Evolutionary conservation across 2,888 invertebrate genomes (phyloP), one percentile per base, ranked within the genome.

Genomic region (Dasysyrphus tricinctus): DNA sequence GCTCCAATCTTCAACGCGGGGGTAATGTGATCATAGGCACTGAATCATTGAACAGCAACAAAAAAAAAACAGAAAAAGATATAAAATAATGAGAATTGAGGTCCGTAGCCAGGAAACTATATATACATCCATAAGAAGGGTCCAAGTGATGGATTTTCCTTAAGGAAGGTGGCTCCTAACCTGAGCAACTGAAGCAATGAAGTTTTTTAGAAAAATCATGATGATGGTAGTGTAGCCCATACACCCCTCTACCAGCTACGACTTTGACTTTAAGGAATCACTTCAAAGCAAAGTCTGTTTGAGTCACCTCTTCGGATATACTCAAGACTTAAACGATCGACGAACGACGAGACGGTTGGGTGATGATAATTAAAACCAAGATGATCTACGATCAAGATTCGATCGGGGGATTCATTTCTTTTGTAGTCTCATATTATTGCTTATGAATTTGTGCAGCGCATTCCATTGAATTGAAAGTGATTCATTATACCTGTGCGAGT

Each of bases 331-430:
- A 4, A n/a, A 11, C 5, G 1, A 32, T 7, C 4, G 7, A 32
- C 24, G 24, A 7, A n/a, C 34, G 70, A 14, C 44, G 19, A 6
- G n/a, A 24, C 16, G 3, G 61, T 44, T 44, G 63, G 63, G 44
- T 78, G 69, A 74, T 83, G 37, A 47, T 61, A 61, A 61, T 61
- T 39, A 37, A 59, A 37, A 49, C 24, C 29, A 42, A 63, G 56
- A 76, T 80, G 79, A 83, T 83, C 79, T 83, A 75, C 79, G 79
- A 69, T 75, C 63, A 54, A 44, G 61, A n/a, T 47, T 47, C 42
- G 44, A 24, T 56, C 39, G 49, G 32, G 59, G 37, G 12, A 65
- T 70, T 59, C 16, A 51, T 49, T 70, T 42, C 59, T 51, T 14
- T 59, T 49, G 67, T 51, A 57, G 77, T 44, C 19, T 34, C 51